Percentiles rank a stretch among this genome's conserved stretches.
These are phyloP conservation scores for Halictus quadricinctus DNA, from an alignment of 2,888 invertebrate species.

Conservation along the genomic window DNA sequence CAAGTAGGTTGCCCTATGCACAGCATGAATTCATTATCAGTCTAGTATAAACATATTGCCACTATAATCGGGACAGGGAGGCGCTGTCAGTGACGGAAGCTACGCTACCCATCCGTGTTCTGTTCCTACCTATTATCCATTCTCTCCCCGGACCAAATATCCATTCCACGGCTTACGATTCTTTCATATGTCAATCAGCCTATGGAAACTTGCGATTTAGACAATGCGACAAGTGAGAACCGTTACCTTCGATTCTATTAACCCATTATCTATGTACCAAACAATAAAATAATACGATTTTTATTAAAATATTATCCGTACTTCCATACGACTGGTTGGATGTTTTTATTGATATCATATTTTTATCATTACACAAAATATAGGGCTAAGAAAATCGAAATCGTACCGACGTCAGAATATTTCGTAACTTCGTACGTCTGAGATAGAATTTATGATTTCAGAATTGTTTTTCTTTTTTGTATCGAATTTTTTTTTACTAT, in stretches of 20 bases:
- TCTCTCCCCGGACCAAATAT: conserved; percentile 40
- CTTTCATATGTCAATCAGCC: conserved; percentile 62
- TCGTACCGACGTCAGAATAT: neutral
- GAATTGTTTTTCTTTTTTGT: too few species aligned
- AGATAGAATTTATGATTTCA: neutral
- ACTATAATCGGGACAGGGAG: conserved; percentile 48
- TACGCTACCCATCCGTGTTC: conserved; percentile 46
- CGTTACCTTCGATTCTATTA: neutral
- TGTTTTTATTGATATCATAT: neutral
- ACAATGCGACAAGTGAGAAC: conserved; percentile 23
- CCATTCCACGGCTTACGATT: conserved; percentile 47
- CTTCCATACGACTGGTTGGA: too few species aligned
- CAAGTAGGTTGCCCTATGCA: conserved; percentile 72
- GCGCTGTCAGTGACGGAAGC: conserved; percentile 66
- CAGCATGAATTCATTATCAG: conserved; percentile 81
- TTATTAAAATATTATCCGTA: neutral
- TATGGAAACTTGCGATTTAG: conserved; percentile 54
- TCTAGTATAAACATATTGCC: conserved; percentile 82
- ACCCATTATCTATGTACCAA: neutral
- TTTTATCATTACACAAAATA: neutral
- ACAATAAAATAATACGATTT: too few species aligned
- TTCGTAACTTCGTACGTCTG: neutral
- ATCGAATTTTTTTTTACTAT: neutral
- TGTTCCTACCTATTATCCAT: conserved; percentile 50
- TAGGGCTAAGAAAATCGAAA: neutral